Percentiles rank a stretch among this genome's conserved stretches.
Conservation (phyloP, 2,888 invertebrate genomes). For the Dicycla oo region DNA sequence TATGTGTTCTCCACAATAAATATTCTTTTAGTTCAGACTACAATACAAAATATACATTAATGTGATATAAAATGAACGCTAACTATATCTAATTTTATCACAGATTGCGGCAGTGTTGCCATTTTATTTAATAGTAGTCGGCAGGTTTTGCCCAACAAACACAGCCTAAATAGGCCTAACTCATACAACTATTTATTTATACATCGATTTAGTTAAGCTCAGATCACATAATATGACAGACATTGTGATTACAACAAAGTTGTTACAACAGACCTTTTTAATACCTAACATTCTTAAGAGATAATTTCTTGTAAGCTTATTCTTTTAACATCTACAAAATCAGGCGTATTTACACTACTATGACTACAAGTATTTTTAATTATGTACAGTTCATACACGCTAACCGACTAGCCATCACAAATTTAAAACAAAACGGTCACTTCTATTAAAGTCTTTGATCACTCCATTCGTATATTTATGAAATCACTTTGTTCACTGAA, state of each 20-base stretch:
- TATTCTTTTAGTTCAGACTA: slow-evolving; percentile 83
- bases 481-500: slow-evolving; percentile 63
- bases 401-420: slow-evolving; percentile 88
- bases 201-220: slow-evolving; percentile 66
- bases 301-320: slow-evolving; percentile 54
- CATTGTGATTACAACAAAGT: slow-evolving; percentile 60
- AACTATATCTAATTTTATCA: slow-evolving; percentile 87
- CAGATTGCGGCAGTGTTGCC: slow-evolving; percentile 87
- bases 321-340: slow-evolving; percentile 56
- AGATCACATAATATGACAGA: slow-evolving; percentile 66
- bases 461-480: slow-evolving; percentile 62
- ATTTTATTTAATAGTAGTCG: slow-evolving; percentile 81
- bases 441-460: slow-evolving; percentile 59
- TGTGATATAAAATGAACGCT: slow-evolving; percentile 78
- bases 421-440: slow-evolving; percentile 71
- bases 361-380: slow-evolving; percentile 62
- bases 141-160: slow-evolving; percentile 84
- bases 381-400: slow-evolving; percentile 80
- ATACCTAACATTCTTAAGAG: slow-evolving; percentile 53
- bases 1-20: slow-evolving; percentile 86
- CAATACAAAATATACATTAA: slow-evolving; percentile 85
- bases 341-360: slow-evolving; percentile 74
- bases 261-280: slow-evolving; percentile 53
- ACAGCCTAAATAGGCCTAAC: slow-evolving; percentile 84
- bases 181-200: slow-evolving; percentile 67